Conservation (phyloP, 30 jellyfish, hydroid and myxozoan species). For the Chrysaora quinquecirrha region DNA sequence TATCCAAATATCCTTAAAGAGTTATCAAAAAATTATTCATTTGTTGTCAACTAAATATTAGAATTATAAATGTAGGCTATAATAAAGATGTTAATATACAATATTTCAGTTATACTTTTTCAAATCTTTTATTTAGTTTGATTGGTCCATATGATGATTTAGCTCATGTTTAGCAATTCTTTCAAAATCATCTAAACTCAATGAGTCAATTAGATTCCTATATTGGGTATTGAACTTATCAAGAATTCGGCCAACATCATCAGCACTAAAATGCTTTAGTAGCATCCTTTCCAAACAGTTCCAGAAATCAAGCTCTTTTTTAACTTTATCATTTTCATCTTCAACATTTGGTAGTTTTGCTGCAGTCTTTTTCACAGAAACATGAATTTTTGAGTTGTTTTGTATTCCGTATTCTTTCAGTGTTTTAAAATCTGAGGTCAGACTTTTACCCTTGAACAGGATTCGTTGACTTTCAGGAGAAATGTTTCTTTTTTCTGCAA, state of each 20-base stretch:
- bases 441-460: constrained; percentile 39
- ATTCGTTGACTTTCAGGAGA: constrained; percentile 29
- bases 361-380: constrained; percentile 49
- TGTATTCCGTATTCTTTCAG: constrained; percentile 28
- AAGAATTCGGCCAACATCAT: constrained; percentile 28
- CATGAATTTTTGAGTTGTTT: constrained; percentile 33
- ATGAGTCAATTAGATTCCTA: constrained; percentile 6
- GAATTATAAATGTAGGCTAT: no score
- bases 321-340: background rate
- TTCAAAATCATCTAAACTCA: constrained; percentile 59
- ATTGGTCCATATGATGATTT: no score
- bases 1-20: no score
- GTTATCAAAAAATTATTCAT: no score
- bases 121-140: no score
- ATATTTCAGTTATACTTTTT: no score
- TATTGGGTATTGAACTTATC: constrained; percentile 3
- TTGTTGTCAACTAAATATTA: no score
- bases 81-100: no score
- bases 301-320: background rate
- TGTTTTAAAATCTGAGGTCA: constrained; percentile 22
- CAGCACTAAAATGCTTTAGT: constrained; percentile 17
- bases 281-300: constrained; percentile 2
- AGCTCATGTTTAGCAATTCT: constrained; percentile 52
- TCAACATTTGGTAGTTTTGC: background rate
- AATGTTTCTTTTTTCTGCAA: constrained; percentile 3